These are phyloP conservation scores for Tilapia sparmanii DNA, from an alignment of 2,113 vertebrate genomes.

Conservation along the genomic window DNA sequence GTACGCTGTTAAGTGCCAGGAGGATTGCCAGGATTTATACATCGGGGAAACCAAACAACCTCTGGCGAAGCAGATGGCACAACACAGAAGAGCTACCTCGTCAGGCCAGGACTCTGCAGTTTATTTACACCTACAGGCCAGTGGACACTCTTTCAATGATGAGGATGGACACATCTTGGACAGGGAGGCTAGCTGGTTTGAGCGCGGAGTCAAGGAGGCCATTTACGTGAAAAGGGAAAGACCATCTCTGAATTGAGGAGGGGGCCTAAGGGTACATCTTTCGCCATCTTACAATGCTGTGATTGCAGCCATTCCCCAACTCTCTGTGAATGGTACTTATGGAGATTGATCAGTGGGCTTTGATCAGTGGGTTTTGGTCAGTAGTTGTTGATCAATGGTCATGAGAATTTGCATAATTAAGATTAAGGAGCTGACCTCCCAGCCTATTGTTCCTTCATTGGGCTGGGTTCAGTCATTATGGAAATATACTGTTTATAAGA, in stretches of 20 bases:
- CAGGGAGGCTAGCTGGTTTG: no score
- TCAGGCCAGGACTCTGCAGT: no score
- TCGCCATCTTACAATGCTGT: fast-evolving
- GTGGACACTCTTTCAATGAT: no score
- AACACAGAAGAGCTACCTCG: no score
- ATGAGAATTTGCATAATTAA: background rate
- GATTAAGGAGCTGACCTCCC: no score
- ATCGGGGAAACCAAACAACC: background rate
- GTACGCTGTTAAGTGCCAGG: background rate
- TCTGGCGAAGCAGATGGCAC: background rate
- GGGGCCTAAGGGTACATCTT: fast-evolving
- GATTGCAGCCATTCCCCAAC: background rate
- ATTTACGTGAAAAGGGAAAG: background rate
- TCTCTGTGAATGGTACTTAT: fast-evolving
- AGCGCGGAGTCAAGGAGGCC: no score
- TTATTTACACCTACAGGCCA: no score
- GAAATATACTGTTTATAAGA: background rate
- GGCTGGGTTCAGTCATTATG: background rate
- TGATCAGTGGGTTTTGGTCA: background rate
- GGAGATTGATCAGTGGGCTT: background rate
- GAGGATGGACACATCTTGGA: no score
- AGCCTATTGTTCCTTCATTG: background rate
- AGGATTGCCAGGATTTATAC: background rate
- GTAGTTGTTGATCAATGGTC: background rate
- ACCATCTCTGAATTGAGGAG: no score